phyloP scores from a whole-genome alignment of 92 coral and sea anemone species.

The Epizoanthus rinbou region DNA sequence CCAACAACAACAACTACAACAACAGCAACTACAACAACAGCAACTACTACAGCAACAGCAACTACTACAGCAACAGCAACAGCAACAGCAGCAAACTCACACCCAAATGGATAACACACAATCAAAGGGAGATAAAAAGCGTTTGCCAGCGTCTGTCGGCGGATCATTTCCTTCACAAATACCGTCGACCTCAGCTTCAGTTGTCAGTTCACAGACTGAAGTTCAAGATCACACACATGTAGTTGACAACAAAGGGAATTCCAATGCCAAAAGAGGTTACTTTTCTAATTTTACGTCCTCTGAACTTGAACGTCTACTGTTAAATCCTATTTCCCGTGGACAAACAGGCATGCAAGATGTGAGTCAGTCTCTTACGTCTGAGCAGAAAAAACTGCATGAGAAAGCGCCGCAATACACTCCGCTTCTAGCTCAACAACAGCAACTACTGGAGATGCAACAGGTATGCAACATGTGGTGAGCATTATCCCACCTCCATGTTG shows the following conservation, averaged over 20 bases:
- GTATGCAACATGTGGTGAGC: conserved; percentile 43
- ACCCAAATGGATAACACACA: conserved; percentile 2
- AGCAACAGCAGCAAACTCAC: conserved; percentile 20
- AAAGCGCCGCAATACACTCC: conserved; percentile 69
- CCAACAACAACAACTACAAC: conserved; percentile 52
- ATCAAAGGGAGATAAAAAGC: neutral
- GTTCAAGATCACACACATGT: neutral
- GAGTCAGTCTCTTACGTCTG: conserved; percentile 20
- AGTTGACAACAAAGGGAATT: conserved; percentile 33
- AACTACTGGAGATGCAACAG: conserved; percentile 86
- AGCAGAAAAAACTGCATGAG: conserved; percentile 67
- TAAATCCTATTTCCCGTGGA: conserved; percentile 28
- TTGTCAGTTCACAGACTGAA: neutral
- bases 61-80: conserved; percentile 24
- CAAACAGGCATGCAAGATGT: neutral
- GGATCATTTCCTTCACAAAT: conserved; percentile 9
- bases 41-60: conserved; percentile 39
- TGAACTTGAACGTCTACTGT: conserved; percentile 78
- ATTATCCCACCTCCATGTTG: neutral
- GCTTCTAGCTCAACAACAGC: conserved; percentile 84
- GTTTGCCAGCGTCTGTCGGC: neutral
- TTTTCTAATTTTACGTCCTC: conserved; percentile 85
- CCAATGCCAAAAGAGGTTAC: conserved; percentile 63
- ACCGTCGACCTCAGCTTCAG: neutral
- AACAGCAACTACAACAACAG: conserved; percentile 44